phyloP scores from a whole-genome alignment of 2,888 invertebrate species.

The Apodemia duryi region DNA sequence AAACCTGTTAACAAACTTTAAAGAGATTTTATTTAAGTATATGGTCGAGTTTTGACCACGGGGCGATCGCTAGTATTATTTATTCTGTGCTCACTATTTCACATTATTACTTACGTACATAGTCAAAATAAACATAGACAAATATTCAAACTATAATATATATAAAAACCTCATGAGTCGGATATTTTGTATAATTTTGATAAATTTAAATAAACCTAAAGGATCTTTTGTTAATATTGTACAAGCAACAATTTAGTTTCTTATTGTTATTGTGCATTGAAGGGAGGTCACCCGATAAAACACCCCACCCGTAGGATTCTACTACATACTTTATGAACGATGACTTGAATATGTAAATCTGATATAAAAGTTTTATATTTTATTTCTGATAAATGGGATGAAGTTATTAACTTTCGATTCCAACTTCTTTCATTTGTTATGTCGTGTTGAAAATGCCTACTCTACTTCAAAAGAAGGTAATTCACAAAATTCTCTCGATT shows the following conservation, averaged over 20 bases:
- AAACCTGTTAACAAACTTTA: too few species aligned
- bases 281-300: background rate
- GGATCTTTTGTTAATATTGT: background rate
- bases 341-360: conserved; percentile 6
- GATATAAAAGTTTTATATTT: conserved; percentile 28
- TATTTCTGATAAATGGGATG: conserved; percentile 75
- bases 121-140: too few species aligned
- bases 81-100: too few species aligned
- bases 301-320: background rate
- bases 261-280: background rate
- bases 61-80: too few species aligned
- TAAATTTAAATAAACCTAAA: background rate
- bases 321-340: background rate
- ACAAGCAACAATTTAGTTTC: background rate
- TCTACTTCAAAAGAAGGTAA: conserved; percentile 70
- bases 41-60: too few species aligned
- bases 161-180: background rate
- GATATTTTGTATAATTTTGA: background rate
- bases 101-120: too few species aligned
- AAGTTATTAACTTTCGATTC: conserved; percentile 74
- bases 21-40: too few species aligned
- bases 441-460: conserved; percentile 70
- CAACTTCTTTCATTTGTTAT: conserved; percentile 78
- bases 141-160: too few species aligned
- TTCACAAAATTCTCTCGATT: conserved; percentile 68